Conservation (phyloP, 2,888 invertebrate species). For the Drosophila testacea region DNA sequence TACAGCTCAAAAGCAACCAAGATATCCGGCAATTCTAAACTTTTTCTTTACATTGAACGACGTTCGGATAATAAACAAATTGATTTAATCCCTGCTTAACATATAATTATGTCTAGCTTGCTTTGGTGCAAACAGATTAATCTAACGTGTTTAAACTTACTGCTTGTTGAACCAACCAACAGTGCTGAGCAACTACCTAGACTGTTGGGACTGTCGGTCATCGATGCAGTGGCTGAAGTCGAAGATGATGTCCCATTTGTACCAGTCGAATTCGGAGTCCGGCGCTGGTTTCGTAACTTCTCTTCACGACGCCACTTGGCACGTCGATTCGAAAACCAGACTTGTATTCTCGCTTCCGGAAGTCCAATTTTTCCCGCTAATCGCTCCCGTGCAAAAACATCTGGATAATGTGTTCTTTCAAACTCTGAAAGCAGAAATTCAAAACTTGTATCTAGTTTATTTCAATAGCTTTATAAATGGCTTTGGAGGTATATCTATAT, state of each 20-base stretch:
- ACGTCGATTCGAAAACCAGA: slow-evolving; percentile 94
- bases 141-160: slow-evolving; percentile 25
- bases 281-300: slow-evolving; percentile 96
- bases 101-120: too few species aligned
- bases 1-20: too few species aligned
- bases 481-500: not conserved
- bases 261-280: slow-evolving; percentile 85
- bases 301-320: slow-evolving; percentile 99
- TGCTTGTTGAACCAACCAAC: slow-evolving; percentile 29
- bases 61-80: too few species aligned
- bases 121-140: too few species aligned
- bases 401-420: slow-evolving; percentile 97
- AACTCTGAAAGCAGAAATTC: slow-evolving; percentile 88
- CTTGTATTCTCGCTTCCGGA: slow-evolving; percentile 97
- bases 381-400: slow-evolving; percentile 96
- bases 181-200: slow-evolving; percentile 62
- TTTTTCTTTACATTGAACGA: too few species aligned
- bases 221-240: slow-evolving; percentile 56
- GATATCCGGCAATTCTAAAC: too few species aligned
- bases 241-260: slow-evolving; percentile 60
- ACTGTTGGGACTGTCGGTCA: slow-evolving; percentile 75
- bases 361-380: slow-evolving; percentile 96
- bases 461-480: not conserved
- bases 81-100: too few species aligned
- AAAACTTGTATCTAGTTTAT: slow-evolving; percentile 24